Evolutionary conservation across 2,797 vertebrate species (phyloP).

Genomic region (Acanthurus leucopareius): DNA sequence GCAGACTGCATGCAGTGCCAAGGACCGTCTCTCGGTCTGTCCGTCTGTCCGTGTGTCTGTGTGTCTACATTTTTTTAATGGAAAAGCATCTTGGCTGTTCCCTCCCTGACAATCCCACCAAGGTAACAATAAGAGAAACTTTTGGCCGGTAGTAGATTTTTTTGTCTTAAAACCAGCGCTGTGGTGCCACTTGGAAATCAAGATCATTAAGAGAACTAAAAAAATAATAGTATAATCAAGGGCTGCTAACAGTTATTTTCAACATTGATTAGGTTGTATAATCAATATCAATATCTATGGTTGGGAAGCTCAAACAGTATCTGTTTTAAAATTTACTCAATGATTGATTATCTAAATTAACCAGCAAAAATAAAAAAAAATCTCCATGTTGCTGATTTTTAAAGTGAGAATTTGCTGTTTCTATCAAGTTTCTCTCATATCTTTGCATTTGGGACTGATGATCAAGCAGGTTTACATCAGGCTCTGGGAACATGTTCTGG

Average conservation of each 20-base stretch:
- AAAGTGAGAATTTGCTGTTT: background rate
- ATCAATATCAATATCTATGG: too few species aligned
- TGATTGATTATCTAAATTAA: too few species aligned
- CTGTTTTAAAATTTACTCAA: too few species aligned
- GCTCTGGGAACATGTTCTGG: background rate
- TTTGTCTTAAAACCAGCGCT: slow-evolving; percentile 3
- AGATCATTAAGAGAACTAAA: background rate
- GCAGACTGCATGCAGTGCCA: slow-evolving; percentile 56
- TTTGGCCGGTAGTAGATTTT: too few species aligned
- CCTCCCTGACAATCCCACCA: background rate
- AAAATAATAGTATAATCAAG: too few species aligned
- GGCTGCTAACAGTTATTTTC: too few species aligned
- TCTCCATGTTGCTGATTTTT: background rate
- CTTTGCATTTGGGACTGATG: background rate
- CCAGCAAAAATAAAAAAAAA: too few species aligned
- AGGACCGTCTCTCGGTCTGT: slow-evolving; percentile 45
- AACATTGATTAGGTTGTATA: too few species aligned
- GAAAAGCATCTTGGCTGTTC: background rate
- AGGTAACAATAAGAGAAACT: background rate
- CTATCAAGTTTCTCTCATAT: background rate
- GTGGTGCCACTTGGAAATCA: background rate
- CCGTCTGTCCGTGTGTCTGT: slow-evolving; percentile 45
- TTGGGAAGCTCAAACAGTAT: too few species aligned
- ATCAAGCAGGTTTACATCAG: background rate
- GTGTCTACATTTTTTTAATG: slow-evolving; percentile 29